Percentiles rank a stretch among this genome's conserved stretches.
Conservation (phyloP, 2,797 vertebrate genomes). For the Hipposideros larvatus region DNA sequence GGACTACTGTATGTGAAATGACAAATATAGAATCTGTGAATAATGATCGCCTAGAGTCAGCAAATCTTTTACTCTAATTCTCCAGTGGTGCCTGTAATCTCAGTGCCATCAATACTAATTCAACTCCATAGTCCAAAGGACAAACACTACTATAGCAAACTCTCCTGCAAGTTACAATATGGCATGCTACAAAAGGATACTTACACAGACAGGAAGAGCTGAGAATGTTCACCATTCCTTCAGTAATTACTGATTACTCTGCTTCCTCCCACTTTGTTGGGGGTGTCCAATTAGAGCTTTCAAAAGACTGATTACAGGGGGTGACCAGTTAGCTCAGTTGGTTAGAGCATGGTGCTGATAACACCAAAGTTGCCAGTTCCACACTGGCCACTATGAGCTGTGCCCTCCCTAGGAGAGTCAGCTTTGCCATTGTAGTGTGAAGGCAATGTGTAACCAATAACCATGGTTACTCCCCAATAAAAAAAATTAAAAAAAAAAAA, state of each 20-base stretch:
- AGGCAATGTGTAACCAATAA: too few relatives aligned
- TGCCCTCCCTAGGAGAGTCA: too few relatives aligned
- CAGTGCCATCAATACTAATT: neutral
- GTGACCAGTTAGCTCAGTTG: too few relatives aligned
- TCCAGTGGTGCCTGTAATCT: neutral
- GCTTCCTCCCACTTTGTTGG: neutral
- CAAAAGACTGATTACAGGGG: neutral
- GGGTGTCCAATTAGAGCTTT: neutral
- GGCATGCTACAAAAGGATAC: neutral
- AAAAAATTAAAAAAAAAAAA: neutral
- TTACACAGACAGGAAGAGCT: neutral
- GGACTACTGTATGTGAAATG: neutral
- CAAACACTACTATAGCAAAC: neutral
- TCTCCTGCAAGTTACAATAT: neutral
- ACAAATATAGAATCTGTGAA: conserved; percentile 26
- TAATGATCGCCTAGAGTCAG: neutral
- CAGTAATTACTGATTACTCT: neutral
- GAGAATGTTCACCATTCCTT: neutral
- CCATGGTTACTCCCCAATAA: too few relatives aligned
- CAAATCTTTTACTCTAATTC: conserved; percentile 25
- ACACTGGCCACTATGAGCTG: too few relatives aligned
- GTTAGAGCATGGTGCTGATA: too few relatives aligned
- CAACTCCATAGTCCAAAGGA: neutral
- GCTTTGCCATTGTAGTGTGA: too few relatives aligned
- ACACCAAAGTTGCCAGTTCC: too few relatives aligned